Conservation (phyloP, 2,888 invertebrate species). For the Megaustenia siamemsis region DNA sequence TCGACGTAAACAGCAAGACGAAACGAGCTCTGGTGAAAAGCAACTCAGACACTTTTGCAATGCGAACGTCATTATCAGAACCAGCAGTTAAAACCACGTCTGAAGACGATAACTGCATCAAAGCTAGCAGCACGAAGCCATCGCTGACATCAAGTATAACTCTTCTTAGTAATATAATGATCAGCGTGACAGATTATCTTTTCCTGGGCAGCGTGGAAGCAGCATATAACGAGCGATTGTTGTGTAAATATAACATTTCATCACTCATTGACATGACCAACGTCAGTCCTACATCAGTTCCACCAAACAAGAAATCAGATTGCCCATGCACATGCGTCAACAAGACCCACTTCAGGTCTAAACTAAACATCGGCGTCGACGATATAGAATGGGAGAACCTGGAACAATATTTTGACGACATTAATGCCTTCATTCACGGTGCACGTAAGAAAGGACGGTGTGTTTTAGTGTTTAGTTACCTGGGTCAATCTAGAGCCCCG, state of each 20-base stretch:
- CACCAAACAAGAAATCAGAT: constrained; percentile 64
- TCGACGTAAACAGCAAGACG: not conserved
- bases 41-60: constrained; percentile 55
- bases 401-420: constrained; percentile 73
- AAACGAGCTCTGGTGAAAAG: constrained; percentile 53
- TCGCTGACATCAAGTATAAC: constrained; percentile 14
- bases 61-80: not conserved
- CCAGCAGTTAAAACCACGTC: constrained; percentile 48
- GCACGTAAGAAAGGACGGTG: constrained; percentile 67
- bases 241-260: constrained; percentile 80
- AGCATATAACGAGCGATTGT: constrained; percentile 79
- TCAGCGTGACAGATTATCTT: constrained; percentile 73
- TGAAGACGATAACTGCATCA: constrained; percentile 46
- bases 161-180: constrained; percentile 39
- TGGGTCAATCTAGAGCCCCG: constrained; percentile 72
- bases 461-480: constrained; percentile 72
- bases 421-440: constrained; percentile 76
- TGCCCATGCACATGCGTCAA: constrained; percentile 73
- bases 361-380: constrained; percentile 85
- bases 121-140: not conserved
- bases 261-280: constrained; percentile 80
- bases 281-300: constrained; percentile 60
- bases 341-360: constrained; percentile 78
- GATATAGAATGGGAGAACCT: constrained; percentile 81
- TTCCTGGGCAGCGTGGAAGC: constrained; percentile 80